Percentiles rank a stretch among this genome's conserved stretches.
phyloP scores from a whole-genome alignment of 1,140 invertebrate species.

The Stratiolaelaps scimitus region DNA sequence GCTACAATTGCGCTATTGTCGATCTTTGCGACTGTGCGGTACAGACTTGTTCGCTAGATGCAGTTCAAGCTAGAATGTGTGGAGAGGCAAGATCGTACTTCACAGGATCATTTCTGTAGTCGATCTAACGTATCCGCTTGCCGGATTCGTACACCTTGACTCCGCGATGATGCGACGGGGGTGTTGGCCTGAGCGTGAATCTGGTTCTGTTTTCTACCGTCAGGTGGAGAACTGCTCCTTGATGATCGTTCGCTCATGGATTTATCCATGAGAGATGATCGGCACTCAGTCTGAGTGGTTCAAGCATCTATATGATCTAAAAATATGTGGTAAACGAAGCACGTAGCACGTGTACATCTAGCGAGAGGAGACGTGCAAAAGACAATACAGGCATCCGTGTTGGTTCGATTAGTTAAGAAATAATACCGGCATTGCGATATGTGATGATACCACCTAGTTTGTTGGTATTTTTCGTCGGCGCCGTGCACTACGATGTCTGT shows the following conservation, averaged over 20 bases:
- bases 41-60: too few relatives aligned
- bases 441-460: too few relatives aligned
- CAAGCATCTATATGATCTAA: background rate
- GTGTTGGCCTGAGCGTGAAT: slow-evolving; percentile 15
- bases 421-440: too few relatives aligned
- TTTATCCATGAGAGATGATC: background rate
- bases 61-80: too few relatives aligned
- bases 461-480: too few relatives aligned
- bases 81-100: slow-evolving; percentile 8
- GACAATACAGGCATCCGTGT: too few relatives aligned
- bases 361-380: too few relatives aligned
- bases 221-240: background rate
- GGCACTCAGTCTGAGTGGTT: slow-evolving; percentile 4
- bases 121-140: slow-evolving; percentile 18
- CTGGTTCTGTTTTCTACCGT: background rate
- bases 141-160: slow-evolving; percentile 20
- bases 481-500: too few relatives aligned
- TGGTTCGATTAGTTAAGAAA: too few relatives aligned
- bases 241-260: slow-evolving; percentile 3
- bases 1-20: too few relatives aligned
- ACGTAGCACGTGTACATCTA: too few relatives aligned
- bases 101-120: slow-evolving; percentile 24
- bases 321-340: background rate
- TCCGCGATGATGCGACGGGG: background rate
- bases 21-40: too few relatives aligned